These are phyloP conservation scores for Tragopan temminckii DNA, from an alignment of 2,797 vertebrate genomes.

Conservation along the genomic window DNA sequence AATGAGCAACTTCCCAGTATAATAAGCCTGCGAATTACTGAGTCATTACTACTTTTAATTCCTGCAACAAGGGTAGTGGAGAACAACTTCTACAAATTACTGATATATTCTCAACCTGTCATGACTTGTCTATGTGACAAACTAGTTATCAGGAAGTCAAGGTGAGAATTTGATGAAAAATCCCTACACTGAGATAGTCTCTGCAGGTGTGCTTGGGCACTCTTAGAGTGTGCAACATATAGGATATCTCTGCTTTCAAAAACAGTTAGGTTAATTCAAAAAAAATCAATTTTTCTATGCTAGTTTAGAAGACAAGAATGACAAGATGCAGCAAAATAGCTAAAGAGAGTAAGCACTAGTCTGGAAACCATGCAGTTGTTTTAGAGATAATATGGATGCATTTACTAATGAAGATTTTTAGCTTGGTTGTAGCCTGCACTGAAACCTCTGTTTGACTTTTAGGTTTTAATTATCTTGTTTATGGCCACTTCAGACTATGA, in stretches of 20 bases:
- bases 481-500: neutral
- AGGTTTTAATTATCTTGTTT: neutral
- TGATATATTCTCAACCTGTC: neutral
- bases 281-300: neutral
- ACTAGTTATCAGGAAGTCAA: neutral
- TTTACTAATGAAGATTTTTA: neutral
- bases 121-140: neutral
- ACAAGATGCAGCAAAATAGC: neutral
- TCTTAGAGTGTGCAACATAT: accelerated
- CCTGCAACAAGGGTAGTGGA: neutral
- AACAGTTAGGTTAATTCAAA: neutral
- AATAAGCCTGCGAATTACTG: neutral
- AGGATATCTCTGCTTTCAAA: neutral
- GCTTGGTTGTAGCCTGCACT: neutral
- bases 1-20: neutral
- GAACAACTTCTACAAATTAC: conserved; percentile 3
- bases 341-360: neutral
- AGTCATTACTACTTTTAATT: conserved; percentile 14
- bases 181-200: neutral
- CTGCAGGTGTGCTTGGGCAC: neutral
- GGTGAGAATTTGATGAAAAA: conserved; percentile 7
- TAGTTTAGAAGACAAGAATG: neutral
- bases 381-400: neutral
- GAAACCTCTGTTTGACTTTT: neutral
- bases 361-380: neutral